Conservation (phyloP, 1,140 invertebrate genomes). For the Pentalonia nigronervosa region DNA sequence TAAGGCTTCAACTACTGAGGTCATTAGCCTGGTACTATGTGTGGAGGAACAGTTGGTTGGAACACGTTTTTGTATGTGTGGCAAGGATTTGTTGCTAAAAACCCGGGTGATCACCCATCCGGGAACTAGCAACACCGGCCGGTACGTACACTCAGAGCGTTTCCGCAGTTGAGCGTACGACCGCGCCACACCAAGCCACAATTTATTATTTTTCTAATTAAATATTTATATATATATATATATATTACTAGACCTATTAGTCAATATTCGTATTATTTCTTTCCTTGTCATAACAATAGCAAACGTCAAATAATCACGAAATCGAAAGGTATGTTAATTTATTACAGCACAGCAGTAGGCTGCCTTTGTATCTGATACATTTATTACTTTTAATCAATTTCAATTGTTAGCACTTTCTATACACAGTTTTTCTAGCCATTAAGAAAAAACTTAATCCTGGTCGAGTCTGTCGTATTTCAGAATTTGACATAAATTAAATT, state of each 20-base stretch:
- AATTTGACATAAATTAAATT: conserved; percentile 16
- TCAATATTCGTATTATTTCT: not conserved
- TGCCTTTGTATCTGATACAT: not conserved
- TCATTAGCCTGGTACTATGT: too few relatives aligned
- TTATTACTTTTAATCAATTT: conserved; percentile 34
- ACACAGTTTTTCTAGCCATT: not conserved
- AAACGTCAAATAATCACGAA: conserved; percentile 31
- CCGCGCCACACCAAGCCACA: too few relatives aligned
- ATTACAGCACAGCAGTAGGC: conserved; percentile 10
- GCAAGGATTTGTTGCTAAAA: too few relatives aligned
- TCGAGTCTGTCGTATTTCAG: not conserved
- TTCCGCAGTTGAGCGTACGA: too few relatives aligned
- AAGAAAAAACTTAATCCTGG: not conserved
- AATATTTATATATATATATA: not conserved
- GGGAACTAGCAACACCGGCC: too few relatives aligned
- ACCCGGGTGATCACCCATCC: too few relatives aligned
- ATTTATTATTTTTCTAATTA: conserved; percentile 4
- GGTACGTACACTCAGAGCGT: too few relatives aligned
- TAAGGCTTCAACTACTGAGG: too few relatives aligned
- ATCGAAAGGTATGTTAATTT: conserved; percentile 42
- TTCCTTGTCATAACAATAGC: not conserved
- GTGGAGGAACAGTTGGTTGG: too few relatives aligned
- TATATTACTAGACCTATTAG: not conserved
- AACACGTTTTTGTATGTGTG: too few relatives aligned
- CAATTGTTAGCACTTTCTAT: conserved; percentile 14